Conservation (phyloP, 1,140 invertebrate genomes). For the Caenorhabditis latens region DNA sequence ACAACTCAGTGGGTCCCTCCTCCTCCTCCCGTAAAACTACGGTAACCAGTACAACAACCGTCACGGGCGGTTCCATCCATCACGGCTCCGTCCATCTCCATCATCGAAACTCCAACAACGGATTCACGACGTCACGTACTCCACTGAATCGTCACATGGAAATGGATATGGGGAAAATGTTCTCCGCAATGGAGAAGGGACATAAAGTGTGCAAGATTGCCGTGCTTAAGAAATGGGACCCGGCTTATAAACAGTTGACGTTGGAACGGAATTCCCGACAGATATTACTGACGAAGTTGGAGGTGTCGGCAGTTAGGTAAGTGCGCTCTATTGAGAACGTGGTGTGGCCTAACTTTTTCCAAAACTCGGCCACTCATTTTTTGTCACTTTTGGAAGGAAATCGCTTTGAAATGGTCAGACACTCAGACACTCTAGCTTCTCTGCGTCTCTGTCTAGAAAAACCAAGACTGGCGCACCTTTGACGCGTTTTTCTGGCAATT, state of each 20-base stretch:
- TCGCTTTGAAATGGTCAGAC: no score
- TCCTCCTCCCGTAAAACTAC: slow-evolving; percentile 1
- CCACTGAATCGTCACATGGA: slow-evolving; percentile 57
- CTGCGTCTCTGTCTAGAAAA: neutral
- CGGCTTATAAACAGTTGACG: slow-evolving; percentile 70
- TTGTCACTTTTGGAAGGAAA: no score
- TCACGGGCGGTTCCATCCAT: neutral
- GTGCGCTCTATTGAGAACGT: neutral
- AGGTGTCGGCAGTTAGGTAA: slow-evolving; percentile 41
- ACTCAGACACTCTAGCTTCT: neutral
- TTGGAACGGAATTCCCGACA: slow-evolving; percentile 73
- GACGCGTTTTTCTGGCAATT: no score
- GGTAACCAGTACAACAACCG: neutral
- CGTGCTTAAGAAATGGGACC: slow-evolving; percentile 75
- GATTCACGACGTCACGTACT: neutral
- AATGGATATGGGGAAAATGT: slow-evolving; percentile 73
- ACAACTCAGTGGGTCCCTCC: slow-evolving; percentile 24
- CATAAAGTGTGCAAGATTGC: slow-evolving; percentile 73
- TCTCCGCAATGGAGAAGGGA: slow-evolving; percentile 72
- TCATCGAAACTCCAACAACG: slow-evolving; percentile 15
- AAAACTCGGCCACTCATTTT: no score
- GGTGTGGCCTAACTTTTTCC: no score
- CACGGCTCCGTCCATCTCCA: slow-evolving; percentile 15
- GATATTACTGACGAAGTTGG: slow-evolving; percentile 71
- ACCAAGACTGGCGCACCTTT: no score